Conservation (phyloP, 1,140 invertebrate genomes). For the Caenorhabditis latens region DNA sequence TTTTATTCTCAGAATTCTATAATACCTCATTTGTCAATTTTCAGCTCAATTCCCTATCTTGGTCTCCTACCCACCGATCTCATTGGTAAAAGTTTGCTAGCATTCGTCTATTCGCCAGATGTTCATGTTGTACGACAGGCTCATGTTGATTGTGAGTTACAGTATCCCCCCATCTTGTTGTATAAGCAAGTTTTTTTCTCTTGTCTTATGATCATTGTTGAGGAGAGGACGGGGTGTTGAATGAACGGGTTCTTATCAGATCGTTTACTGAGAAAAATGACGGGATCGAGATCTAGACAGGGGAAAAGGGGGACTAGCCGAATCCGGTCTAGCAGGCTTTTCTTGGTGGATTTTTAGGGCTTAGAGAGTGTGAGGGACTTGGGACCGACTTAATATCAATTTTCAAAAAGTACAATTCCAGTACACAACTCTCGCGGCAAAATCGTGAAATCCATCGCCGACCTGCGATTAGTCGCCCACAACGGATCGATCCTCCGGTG, state of each 20-base stretch:
- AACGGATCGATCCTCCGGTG: constrained; percentile 70
- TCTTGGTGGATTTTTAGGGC: neutral
- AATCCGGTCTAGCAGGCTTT: neutral
- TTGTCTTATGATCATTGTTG: constrained; percentile 18
- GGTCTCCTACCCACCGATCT: constrained; percentile 76
- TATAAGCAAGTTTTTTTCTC: constrained; percentile 28
- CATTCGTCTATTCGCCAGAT: constrained; percentile 74
- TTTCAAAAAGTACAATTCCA: constrained; percentile 60
- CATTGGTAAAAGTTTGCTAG: constrained; percentile 74
- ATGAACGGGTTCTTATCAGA: constrained; percentile 41
- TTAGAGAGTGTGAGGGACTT: neutral
- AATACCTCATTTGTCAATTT: too few species aligned
- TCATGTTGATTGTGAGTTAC: constrained; percentile 72
- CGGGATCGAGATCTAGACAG: constrained; percentile 37
- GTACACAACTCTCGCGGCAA: constrained; percentile 68
- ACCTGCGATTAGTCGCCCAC: constrained; percentile 72
- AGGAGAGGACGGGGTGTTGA: neutral
- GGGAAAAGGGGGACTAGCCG: too few species aligned
- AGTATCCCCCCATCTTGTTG: constrained; percentile 3
- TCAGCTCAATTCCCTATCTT: constrained; percentile 74
- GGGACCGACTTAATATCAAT: neutral
- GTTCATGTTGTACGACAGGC: constrained; percentile 69
- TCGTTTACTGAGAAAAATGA: neutral
- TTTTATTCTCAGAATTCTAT: too few species aligned
- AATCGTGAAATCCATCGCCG: constrained; percentile 68